A percentile compares a stretch with the other conserved stretches of the same genome.
These are phyloP conservation scores for Phallusia fumigata DNA, from an alignment of 23 tunicate species.

Conservation along the genomic window DNA sequence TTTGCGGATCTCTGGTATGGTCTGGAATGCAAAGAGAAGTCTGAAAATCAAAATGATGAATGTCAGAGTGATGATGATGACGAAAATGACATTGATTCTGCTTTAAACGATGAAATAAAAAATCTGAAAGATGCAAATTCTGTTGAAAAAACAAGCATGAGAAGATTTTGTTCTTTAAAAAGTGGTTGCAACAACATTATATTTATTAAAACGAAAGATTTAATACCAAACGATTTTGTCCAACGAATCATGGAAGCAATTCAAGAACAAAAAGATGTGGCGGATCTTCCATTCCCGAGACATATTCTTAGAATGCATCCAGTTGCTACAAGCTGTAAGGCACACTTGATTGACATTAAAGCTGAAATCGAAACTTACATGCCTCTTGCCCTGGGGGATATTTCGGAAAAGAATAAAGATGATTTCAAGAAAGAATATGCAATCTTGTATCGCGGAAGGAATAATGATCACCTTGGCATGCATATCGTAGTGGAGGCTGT, in stretches of 20 bases:
- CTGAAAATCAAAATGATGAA: neutral
- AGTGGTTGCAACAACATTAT: conserved; percentile 76
- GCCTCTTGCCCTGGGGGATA: conserved; percentile 31
- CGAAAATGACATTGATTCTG: conserved; percentile 47
- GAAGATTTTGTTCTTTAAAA: conserved; percentile 49
- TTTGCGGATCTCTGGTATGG: conserved; percentile 82
- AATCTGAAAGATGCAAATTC: neutral
- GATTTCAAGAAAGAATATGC: conserved; percentile 42
- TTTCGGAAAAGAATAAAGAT: neutral
- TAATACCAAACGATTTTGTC: conserved; percentile 53
- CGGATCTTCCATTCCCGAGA: conserved; percentile 27
- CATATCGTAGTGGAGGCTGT: conserved; percentile 37
- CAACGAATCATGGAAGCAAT: conserved; percentile 33
- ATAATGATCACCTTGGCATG: conserved; percentile 48
- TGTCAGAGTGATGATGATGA: conserved; percentile 20
- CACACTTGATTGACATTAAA: conserved; percentile 42
- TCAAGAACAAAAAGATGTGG: neutral
- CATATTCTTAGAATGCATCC: conserved; percentile 75
- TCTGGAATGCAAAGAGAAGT: conserved; percentile 13
- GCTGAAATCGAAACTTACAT: conserved; percentile 30
- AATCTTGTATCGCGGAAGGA: conserved; percentile 59
- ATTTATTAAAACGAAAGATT: conserved; percentile 37
- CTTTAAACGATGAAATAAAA: conserved; percentile 17
- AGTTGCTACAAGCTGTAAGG: conserved; percentile 51
- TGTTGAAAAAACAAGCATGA: neutral